Base-by-base conservation (phyloP, 2,113 vertebrate species). In the Pituophis catenifer region DNA sequence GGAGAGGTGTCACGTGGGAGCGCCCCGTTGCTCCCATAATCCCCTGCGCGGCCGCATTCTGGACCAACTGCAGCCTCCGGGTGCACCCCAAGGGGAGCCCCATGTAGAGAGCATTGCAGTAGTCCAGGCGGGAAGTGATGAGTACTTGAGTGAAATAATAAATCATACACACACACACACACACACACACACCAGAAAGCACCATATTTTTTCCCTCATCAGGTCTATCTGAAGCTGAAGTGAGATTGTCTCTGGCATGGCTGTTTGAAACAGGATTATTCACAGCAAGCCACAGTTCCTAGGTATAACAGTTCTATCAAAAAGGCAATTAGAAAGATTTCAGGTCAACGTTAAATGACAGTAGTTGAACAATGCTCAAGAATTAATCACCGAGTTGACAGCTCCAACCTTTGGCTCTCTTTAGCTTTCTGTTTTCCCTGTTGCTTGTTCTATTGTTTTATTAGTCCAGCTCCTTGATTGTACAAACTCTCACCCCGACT, bases 311-410 rank as follows among this genome's bases (percentile, higher is more conserved):
- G 44, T 93, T 89, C 93, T 87, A 65, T 44, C 88, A 15, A 29
- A n/a, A 70, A 94, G 91, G 54, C 91, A 89, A 93, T 85, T n/a
- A 87, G 62, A 11, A 59, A 59, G 17, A 58, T 91, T 53, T 0
- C 38, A 0, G 24, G 33, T 50, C 0, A 1, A 52, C 8, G 33
- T 86, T 19, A 24, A 93, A 89, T 0, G 1, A 91, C 0, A 0
- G 88, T 44, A 75, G 33, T 44, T 19, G 75, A 94, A 92, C n/a
- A n/a, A 6, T 57, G 59, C 54, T 48, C 75, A 65, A 33, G 86
- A 90, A 17, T 8, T 91, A 33, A 65, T 91, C 52, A 1, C 24
- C 0, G 8, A 6, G 38, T 75, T 54, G 90, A 91, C 81, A 92
- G 88, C 50, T 0, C 0, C 0, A 11, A 44, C 52, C 2, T n/a